Evolutionary conservation across 2,888 invertebrate genomes (phyloP).

Genomic region (Pachymerium ferrugineum): DNA sequence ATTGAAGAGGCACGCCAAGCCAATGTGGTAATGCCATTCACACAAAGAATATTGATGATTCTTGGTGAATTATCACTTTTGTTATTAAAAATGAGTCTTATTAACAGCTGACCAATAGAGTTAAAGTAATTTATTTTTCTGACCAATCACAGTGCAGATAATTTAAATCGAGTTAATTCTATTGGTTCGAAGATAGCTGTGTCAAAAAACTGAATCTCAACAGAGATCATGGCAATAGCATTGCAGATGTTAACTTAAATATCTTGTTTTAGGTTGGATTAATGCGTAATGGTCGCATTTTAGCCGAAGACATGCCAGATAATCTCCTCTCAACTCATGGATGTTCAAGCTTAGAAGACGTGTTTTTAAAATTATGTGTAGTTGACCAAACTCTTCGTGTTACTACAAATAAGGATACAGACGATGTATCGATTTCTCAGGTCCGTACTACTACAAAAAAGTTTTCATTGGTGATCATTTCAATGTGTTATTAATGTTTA

Average conservation of each 20-base stretch:
- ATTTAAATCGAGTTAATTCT: no score
- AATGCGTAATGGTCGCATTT: slow-evolving; percentile 47
- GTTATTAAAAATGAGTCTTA: no score
- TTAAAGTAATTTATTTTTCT: no score
- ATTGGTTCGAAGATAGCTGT: no score
- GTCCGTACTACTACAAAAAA: background rate
- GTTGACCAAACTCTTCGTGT: slow-evolving; percentile 31
- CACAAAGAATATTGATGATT: background rate
- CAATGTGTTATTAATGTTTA: background rate
- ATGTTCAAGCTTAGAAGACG: slow-evolving; percentile 45
- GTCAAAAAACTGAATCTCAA: no score
- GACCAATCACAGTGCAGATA: no score
- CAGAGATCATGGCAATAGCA: no score
- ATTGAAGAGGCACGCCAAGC: slow-evolving; percentile 62
- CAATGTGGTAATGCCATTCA: slow-evolving; percentile 59
- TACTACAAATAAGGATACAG: background rate
- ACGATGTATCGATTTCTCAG: slow-evolving; percentile 6
- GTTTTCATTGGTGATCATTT: background rate
- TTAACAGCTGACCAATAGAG: no score
- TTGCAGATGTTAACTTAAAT: no score
- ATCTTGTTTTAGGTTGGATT: slow-evolving; percentile 45
- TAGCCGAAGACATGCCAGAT: slow-evolving; percentile 47
- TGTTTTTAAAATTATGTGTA: slow-evolving; percentile 47
- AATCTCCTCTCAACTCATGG: slow-evolving; percentile 40
- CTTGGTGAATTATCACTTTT: background rate